Evolutionary conservation across 92 coral and sea anemone species (phyloP).

Genomic region (Porites rus): DNA sequence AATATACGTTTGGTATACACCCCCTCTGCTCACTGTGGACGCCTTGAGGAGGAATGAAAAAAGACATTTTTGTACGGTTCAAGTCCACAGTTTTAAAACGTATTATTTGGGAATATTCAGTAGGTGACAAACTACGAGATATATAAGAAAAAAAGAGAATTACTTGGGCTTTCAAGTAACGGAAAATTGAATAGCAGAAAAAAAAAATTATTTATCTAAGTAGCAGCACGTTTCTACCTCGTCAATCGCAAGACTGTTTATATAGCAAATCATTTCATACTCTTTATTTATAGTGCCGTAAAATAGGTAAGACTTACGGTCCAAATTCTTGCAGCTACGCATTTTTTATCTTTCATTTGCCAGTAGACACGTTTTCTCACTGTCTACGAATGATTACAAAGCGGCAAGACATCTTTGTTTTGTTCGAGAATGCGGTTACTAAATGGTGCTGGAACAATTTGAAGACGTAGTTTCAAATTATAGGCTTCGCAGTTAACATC

Average conservation of each 20-base stretch:
- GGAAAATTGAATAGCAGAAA: not conserved
- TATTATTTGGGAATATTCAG: not conserved
- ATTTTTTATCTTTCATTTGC: not conserved
- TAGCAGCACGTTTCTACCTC: not conserved
- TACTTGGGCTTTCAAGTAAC: conserved; percentile 8
- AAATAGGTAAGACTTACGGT: no score
- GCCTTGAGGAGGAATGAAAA: not conserved
- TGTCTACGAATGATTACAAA: no score
- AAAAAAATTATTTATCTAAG: conserved; percentile 1
- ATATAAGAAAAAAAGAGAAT: not conserved
- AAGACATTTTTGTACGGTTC: not conserved
- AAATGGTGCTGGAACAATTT: not conserved
- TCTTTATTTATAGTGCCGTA: not conserved
- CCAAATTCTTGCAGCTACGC: not conserved
- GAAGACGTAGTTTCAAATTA: not conserved
- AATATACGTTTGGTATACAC: not conserved
- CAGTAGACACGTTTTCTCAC: not conserved
- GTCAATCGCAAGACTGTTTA: not conserved
- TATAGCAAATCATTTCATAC: not conserved
- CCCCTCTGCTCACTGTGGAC: not conserved
- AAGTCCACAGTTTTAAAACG: not conserved
- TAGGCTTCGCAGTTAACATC: not conserved
- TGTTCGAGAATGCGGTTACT: not conserved
- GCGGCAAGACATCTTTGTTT: not conserved
- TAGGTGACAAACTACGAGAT: not conserved